These are phyloP conservation scores for Brachionus rubens DNA, from an alignment of 1,140 invertebrate species.

Conservation along the genomic window DNA sequence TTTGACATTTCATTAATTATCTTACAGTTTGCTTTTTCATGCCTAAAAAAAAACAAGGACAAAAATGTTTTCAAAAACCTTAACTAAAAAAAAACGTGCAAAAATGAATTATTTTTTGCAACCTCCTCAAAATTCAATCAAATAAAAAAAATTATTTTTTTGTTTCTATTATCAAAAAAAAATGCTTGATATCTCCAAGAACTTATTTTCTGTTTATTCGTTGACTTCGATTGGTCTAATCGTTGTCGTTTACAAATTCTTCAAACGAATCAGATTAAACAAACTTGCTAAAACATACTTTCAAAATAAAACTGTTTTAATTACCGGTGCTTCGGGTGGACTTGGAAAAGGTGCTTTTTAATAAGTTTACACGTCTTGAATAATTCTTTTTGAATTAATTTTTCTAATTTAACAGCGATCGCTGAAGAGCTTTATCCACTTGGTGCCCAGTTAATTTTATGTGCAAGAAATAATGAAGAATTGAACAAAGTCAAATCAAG, in stretches of 20 bases:
- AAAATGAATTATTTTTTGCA: too few species aligned
- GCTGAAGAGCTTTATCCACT: constrained; percentile 33
- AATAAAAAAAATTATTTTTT: too few species aligned
- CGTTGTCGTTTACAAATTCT: constrained; percentile 1
- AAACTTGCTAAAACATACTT: constrained; percentile 22
- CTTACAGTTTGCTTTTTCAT: too few species aligned
- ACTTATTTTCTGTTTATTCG: background rate
- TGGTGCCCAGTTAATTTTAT: constrained; percentile 34
- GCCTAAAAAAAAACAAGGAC: too few species aligned
- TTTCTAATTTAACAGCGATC: background rate
- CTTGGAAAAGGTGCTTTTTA: background rate
- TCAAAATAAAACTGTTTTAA: constrained; percentile 26
- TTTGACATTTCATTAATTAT: too few species aligned
- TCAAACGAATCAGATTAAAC: constrained; percentile 6
- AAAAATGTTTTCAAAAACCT: too few species aligned
- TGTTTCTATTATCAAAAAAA: background rate
- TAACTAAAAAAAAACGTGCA: too few species aligned
- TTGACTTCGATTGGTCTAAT: constrained; percentile 36
- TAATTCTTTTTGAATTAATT: background rate
- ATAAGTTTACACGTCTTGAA: background rate
- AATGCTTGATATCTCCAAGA: constrained; percentile 16
- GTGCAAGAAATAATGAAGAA: constrained; percentile 20
- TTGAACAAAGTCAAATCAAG: constrained; percentile 20
- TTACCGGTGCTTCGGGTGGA: constrained; percentile 35
- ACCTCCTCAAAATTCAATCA: too few species aligned